These are phyloP conservation scores for Petromus typicus DNA, from an alignment of 2,113 vertebrate genomes.

Conservation along the genomic window DNA sequence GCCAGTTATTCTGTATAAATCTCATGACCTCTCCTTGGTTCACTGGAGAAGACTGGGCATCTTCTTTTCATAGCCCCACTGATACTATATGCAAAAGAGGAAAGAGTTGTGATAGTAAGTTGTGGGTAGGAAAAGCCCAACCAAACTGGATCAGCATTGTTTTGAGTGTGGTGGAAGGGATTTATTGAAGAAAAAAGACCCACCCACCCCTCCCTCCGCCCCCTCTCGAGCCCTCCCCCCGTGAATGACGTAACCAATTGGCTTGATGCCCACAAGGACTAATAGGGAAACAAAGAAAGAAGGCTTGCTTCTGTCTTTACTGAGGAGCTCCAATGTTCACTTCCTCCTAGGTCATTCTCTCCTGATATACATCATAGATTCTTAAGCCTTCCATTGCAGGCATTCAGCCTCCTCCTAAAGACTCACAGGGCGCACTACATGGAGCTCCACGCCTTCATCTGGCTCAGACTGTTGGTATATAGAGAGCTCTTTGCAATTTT, in stretches of 20 bases:
- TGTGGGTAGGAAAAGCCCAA: not conserved
- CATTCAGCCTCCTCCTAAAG: not conserved
- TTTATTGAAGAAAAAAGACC: not conserved
- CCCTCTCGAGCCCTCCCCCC: no score
- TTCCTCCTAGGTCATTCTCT: not conserved
- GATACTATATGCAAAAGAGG: not conserved
- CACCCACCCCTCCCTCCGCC: no score
- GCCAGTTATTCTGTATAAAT: not conserved
- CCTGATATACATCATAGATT: not conserved
- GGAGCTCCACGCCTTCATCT: not conserved
- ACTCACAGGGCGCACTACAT: not conserved
- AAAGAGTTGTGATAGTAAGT: not conserved
- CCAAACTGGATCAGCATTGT: not conserved
- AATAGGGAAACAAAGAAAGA: not conserved
- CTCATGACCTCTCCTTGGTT: not conserved
- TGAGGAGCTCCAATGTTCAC: not conserved
- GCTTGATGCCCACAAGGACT: not conserved
- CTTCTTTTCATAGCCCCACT: not conserved
- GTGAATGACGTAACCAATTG: not conserved
- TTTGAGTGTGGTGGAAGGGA: not conserved
- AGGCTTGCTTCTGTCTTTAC: not conserved
- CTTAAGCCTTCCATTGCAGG: not conserved
- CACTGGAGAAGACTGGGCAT: not conserved
- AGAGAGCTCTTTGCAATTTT: not conserved
- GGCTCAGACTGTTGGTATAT: not conserved